Base-by-base conservation (phyloP, 2,113 vertebrate genomes). In the Australoheros scitulus region DNA sequence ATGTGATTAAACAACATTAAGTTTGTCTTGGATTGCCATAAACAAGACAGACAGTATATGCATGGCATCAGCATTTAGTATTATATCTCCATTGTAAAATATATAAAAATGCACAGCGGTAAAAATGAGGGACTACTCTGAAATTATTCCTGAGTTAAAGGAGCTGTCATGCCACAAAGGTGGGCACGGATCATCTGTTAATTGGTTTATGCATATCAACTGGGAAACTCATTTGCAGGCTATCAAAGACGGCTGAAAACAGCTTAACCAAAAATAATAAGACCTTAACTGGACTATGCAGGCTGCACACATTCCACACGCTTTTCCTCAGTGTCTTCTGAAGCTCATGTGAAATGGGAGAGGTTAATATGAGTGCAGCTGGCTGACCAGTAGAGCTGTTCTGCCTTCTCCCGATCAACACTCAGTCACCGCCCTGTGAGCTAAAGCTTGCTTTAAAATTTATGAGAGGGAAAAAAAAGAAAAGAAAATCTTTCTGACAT, bases 1-100 rank as follows among this genome's bases (percentile, higher is more conserved):
- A 57, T 55, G 64, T 77, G 75, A 92, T 87, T 89, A 83, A 92
- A 83, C 79, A 72, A 76, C 34, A 87, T 85, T 76, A 76, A 59
- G 77, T 76, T 77, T 83, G 41, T 76, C 32, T 52, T 68, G 26
- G 55, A 61, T 86, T 7, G 10, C 36, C 74, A 64, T 63, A 50
- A 72, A 75, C 55, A 82, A 9, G 32, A 26, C 34, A 6, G 11
- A 11, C 26, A 74, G 63, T 61, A 58, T 60, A 36, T 8, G 38
- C 14, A 10, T 43, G n/a, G 34, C 5, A 26, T 43, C 3, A 17
- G 9, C 5, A 0, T 50, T 41, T 68, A 82, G 52, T 79, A 52
- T 65, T 56, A 61, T 57, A 8, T 76, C 75, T 43, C 14, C 6
- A 63, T 26, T 68, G 68, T 38, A 5, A 5, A 36, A 55, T 52